Evolutionary conservation across 2,797 vertebrate genomes (phyloP).

Genomic region (Alauda arvensis): DNA sequence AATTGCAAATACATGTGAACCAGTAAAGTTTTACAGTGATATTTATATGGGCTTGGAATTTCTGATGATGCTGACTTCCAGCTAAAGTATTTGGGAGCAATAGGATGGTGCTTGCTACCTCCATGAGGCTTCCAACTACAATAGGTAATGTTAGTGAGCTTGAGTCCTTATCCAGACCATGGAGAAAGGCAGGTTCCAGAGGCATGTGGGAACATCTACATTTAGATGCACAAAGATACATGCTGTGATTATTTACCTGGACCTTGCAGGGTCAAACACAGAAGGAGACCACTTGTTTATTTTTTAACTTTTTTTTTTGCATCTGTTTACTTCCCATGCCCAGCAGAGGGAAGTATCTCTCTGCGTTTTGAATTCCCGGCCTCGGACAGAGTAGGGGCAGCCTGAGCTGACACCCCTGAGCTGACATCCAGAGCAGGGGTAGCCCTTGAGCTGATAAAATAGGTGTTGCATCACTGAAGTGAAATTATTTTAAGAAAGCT

Average conservation of each 20-base stretch:
- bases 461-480: neutral
- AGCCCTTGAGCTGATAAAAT: neutral
- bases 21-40: neutral
- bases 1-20: neutral
- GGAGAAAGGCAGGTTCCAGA: neutral
- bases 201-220: neutral
- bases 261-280: neutral
- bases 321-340: neutral
- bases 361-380: neutral
- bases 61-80: neutral
- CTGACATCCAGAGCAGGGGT: neutral
- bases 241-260: neutral
- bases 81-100: neutral
- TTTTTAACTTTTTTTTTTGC: neutral
- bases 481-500: neutral
- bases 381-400: neutral
- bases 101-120: neutral
- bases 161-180: neutral
- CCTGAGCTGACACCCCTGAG: neutral
- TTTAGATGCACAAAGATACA: neutral
- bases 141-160: neutral
- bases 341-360: constrained; percentile 48
- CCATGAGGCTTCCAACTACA: neutral
- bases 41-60: neutral
- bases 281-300: neutral